Evolutionary conservation across 2,113 vertebrate species (phyloP).

Genomic region (Ceyx melanurus): DNA sequence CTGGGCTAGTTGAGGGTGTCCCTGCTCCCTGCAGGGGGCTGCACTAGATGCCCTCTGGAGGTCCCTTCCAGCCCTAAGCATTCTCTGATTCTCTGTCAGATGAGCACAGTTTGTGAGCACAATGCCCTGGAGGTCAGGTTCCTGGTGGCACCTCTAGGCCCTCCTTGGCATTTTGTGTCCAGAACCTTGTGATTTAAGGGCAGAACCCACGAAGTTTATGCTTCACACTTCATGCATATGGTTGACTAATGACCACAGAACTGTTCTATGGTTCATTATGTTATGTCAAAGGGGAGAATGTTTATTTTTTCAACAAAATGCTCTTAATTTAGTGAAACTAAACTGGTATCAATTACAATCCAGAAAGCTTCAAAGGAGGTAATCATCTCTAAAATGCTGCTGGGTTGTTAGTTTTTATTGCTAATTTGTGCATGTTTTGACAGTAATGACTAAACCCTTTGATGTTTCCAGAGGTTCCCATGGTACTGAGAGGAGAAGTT

Average conservation of each 20-base stretch:
- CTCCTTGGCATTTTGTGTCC: background rate
- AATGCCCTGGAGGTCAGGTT: background rate
- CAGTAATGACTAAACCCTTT: background rate
- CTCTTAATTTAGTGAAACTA: background rate
- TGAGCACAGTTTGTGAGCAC: background rate
- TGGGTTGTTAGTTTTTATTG: background rate
- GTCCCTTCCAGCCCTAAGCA: too few relatives aligned
- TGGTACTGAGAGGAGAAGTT: background rate
- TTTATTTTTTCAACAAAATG: background rate
- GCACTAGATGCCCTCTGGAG: too few relatives aligned
- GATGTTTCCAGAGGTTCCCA: background rate
- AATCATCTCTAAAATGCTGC: background rate
- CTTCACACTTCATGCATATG: background rate
- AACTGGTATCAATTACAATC: background rate
- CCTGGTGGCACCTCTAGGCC: accelerated
- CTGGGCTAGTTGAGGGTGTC: too few relatives aligned
- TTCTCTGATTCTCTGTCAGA: background rate
- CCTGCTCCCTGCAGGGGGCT: too few relatives aligned
- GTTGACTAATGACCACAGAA: background rate
- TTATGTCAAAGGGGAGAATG: background rate
- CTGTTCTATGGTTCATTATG: background rate
- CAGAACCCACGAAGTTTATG: background rate
- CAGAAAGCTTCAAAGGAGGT: background rate
- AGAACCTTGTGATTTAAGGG: background rate
- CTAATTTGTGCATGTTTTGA: background rate